Evolutionary conservation across 2,113 vertebrate genomes (phyloP).

Genomic region (Petrocephalus zakoni): DNA sequence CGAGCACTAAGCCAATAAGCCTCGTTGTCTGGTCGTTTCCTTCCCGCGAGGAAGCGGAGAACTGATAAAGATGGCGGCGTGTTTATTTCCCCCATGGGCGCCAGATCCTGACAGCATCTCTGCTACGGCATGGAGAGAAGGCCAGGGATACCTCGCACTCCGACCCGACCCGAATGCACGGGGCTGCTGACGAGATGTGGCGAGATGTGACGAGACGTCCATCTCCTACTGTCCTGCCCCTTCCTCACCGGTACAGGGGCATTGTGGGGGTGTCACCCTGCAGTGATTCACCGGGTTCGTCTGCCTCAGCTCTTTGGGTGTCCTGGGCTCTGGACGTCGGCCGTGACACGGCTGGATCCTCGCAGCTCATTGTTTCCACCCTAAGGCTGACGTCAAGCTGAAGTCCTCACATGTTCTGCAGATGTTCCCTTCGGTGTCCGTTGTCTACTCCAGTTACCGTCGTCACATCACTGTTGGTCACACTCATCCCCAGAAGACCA

Average conservation of each 20-base stretch:
- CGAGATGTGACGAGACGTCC: slow-evolving; percentile 36
- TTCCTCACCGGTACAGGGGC: slow-evolving; percentile 40
- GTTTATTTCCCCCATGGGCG: slow-evolving; percentile 31
- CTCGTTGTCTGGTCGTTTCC: slow-evolving; percentile 61
- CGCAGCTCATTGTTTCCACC: not conserved
- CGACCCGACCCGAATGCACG: slow-evolving; percentile 26
- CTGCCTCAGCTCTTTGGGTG: not conserved
- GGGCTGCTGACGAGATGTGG: slow-evolving; percentile 31
- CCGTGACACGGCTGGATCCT: not conserved
- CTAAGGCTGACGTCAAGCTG: not conserved
- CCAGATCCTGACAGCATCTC: slow-evolving; percentile 36
- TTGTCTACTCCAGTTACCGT: not conserved
- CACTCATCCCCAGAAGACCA: not conserved
- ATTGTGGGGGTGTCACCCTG: slow-evolving; percentile 18
- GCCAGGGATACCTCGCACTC: not conserved
- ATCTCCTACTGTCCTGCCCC: slow-evolving; percentile 35
- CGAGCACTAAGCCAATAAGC: slow-evolving; percentile 92
- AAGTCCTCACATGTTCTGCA: not conserved
- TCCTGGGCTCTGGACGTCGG: not conserved
- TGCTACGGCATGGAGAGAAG: slow-evolving; percentile 15
- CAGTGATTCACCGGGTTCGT: not conserved
- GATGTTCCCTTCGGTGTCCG: not conserved
- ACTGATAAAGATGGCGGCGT: slow-evolving; percentile 32
- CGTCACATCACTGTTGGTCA: not conserved
- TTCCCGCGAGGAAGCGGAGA: slow-evolving; percentile 34